phyloP scores from a whole-genome alignment of 2,113 vertebrate genomes.

The Acrocephalus kingi region DNA sequence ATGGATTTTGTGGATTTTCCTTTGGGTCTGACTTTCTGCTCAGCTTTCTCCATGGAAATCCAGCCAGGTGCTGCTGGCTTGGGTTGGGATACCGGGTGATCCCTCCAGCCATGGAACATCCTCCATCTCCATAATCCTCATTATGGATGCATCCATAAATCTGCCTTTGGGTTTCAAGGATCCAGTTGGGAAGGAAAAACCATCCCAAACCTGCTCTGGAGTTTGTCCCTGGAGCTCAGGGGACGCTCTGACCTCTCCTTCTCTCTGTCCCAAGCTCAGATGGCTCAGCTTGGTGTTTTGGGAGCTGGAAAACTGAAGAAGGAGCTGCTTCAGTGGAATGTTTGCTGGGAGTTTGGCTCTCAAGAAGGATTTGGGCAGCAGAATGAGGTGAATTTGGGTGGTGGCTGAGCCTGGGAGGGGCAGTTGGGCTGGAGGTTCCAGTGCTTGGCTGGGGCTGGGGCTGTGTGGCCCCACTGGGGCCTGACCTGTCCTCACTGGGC shows the following conservation, averaged over 20 bases:
- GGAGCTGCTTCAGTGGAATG: background rate
- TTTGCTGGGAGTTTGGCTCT: background rate
- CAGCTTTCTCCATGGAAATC: background rate
- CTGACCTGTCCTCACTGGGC: background rate
- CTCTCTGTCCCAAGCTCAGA: background rate
- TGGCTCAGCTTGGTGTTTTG: background rate
- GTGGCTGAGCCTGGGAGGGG: background rate
- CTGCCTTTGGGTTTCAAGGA: background rate
- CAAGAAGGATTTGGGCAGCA: background rate
- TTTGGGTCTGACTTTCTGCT: background rate
- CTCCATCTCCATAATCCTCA: background rate
- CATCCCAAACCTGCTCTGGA: background rate
- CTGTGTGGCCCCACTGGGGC: background rate
- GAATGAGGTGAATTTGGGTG: background rate
- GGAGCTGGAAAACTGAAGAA: background rate
- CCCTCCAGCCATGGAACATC: background rate
- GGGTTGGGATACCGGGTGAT: rapidly evolving
- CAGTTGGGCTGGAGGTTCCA: background rate
- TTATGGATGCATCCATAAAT: background rate
- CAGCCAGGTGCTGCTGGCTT: background rate
- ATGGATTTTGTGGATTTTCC: background rate
- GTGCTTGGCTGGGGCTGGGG: background rate
- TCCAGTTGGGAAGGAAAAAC: background rate
- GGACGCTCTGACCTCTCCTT: background rate
- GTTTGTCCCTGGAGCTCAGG: background rate